Percentiles rank a stretch among this genome's conserved stretches.
These are phyloP conservation scores for Muscidifurax raptorellus DNA, from an alignment of 1,140 invertebrate genomes.

Conservation along the genomic window DNA sequence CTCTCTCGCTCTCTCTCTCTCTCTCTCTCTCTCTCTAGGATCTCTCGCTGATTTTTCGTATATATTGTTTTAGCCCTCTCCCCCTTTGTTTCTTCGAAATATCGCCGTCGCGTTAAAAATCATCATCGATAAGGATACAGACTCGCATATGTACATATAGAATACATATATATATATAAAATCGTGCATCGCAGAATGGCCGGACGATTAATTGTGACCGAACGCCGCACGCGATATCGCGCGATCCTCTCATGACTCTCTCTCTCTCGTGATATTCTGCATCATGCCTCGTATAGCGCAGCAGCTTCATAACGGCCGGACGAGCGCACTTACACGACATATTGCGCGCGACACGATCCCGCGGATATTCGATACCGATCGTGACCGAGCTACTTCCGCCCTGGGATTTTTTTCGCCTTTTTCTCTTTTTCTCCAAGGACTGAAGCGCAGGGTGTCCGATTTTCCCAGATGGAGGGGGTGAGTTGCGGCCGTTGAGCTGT, in stretches of 20 bases:
- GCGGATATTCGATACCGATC: conserved; percentile 47
- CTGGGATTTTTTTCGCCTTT: not conserved
- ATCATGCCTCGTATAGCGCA: not conserved
- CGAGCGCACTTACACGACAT: conserved; percentile 29
- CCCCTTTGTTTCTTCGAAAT: not conserved
- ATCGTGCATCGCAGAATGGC: too few relatives aligned
- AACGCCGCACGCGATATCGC: conserved; percentile 40
- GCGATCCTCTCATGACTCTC: conserved; percentile 25
- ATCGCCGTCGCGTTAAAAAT: not conserved
- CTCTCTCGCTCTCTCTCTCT: too few relatives aligned
- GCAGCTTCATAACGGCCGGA: not conserved
- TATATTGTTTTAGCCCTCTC: not conserved
- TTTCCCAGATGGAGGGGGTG: not conserved
- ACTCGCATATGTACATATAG: too few relatives aligned
- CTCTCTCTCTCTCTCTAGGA: too few relatives aligned
- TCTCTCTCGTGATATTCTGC: not conserved
- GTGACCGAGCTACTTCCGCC: conserved; percentile 34
- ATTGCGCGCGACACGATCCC: conserved; percentile 44
- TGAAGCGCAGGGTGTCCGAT: not conserved
- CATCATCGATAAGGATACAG: not conserved
- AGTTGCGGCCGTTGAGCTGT: not conserved
- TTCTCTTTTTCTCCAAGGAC: not conserved
- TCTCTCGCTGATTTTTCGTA: not conserved
- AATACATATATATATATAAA: too few relatives aligned
- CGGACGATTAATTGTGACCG: conserved; percentile 36